phyloP scores from a whole-genome alignment of 1,140 invertebrate species.

The Drosophila pachea region DNA sequence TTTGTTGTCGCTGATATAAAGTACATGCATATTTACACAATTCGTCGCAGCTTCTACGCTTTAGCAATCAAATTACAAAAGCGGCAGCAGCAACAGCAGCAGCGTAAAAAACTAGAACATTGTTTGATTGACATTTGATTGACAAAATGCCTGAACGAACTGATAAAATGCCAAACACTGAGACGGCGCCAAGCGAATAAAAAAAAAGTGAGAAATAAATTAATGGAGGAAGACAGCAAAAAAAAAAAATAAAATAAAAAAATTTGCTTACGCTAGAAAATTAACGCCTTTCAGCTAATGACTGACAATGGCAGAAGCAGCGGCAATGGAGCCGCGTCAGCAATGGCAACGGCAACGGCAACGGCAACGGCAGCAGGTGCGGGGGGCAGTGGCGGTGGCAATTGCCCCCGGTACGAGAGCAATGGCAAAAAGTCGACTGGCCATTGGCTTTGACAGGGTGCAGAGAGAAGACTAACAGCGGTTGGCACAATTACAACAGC shows the following conservation, averaged over 20 bases:
- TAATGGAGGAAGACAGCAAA: not conserved
- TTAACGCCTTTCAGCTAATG: slow-evolving; percentile 67
- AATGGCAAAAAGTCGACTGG: slow-evolving; percentile 17
- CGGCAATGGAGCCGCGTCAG: not conserved
- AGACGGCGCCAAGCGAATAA: slow-evolving; percentile 58
- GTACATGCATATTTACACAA: slow-evolving; percentile 77
- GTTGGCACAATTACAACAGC: slow-evolving; percentile 41
- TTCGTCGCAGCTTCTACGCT: slow-evolving; percentile 75
- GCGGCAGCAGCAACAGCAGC: slow-evolving; percentile 31
- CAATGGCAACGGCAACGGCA: slow-evolving; percentile 2
- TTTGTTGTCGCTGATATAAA: slow-evolving; percentile 59
- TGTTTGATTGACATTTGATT: slow-evolving; percentile 77
- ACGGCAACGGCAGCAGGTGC: not conserved
- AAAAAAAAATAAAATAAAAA: slow-evolving; percentile 44
- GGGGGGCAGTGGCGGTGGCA: not conserved
- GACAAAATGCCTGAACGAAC: slow-evolving; percentile 50
- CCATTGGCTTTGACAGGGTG: slow-evolving; percentile 29
- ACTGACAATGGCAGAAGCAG: slow-evolving; percentile 24
- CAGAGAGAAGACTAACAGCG: slow-evolving; percentile 10
- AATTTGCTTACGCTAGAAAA: slow-evolving; percentile 54
- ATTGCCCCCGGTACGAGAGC: slow-evolving; percentile 1
- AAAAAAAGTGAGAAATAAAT: slow-evolving; percentile 40
- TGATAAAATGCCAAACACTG: slow-evolving; percentile 65
- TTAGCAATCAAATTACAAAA: slow-evolving; percentile 76
- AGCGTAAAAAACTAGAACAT: slow-evolving; percentile 54